Base-by-base conservation (phyloP, 2,797 vertebrate species). In the Silurus lanzhouensis region DNA sequence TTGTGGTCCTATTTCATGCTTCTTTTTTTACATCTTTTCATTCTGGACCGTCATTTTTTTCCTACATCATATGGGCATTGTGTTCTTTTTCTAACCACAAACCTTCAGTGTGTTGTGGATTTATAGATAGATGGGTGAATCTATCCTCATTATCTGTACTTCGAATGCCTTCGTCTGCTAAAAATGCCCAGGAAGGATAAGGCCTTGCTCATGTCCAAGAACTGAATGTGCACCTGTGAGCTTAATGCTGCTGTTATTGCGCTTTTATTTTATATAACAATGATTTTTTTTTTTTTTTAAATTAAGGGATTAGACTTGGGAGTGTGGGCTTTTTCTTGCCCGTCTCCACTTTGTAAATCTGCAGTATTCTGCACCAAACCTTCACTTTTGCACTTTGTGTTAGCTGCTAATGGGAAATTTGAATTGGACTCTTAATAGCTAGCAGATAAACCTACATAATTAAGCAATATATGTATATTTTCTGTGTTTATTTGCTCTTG, bases 191-290 rank as follows among this genome's bases (percentile, higher is more conserved):
- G 55, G 19, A 31, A 76, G 52, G 15, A 64, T 66, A 83, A n/a
- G 19, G 46, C 20, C 19, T 38, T 31, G 6, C 13, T 44, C 6
- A 6, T 38, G 81, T 17, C 27, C 25, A 61, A 60, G 55, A 48
- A 52, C n/a, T 20, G 82, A 83, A 61, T 72, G 15, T 75, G 44
- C 46, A 78, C 27, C 63, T 78, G 31, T 78, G 48, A 77, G 14
- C 31, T 76, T 19, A 3, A 20, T 75, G 44, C 19, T 75, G 63
- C 68, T 60, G 57, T 5, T 60, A 38, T 60, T 60, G 57, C 19
- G 58, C 12, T 77, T 77, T 14, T 68, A 2, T 57, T 75, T 25
- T 4, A 38, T 74, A 55, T n/a, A 74, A n/a, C 52, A 52, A 12
- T 15, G 7, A 19, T 9, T 57, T 19, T 27, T 22, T 27, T 55